Percentiles rank a stretch among this genome's conserved stretches.
These are phyloP conservation scores for Eurois occulta DNA, from an alignment of 2,888 invertebrate species.

Conservation along the genomic window DNA sequence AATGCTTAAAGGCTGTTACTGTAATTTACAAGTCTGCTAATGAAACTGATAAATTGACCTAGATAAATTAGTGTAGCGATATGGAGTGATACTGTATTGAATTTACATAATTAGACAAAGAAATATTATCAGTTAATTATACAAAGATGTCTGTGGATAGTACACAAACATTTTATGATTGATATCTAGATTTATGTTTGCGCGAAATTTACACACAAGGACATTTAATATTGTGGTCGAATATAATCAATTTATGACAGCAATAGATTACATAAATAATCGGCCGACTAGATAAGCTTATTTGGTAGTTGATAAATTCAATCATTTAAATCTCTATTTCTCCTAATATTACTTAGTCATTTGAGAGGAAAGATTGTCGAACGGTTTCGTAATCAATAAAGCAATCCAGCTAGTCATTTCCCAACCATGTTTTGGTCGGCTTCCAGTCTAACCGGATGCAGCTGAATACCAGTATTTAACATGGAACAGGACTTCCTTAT, in stretches of 20 bases:
- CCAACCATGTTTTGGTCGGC: background rate
- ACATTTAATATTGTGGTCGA: constrained; percentile 4
- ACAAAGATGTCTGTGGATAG: constrained; percentile 40
- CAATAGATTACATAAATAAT: constrained; percentile 38
- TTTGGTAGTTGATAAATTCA: constrained; percentile 8
- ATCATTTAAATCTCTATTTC: constrained; percentile 21
- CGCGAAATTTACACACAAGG: constrained; percentile 35
- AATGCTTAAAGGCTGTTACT: constrained; percentile 1
- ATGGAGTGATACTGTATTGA: constrained; percentile 14
- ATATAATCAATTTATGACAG: constrained; percentile 35
- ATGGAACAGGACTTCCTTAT: background rate
- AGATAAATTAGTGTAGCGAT: constrained; percentile 24
- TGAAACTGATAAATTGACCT: constrained; percentile 51
- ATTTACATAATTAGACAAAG: background rate
- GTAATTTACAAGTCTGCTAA: constrained; percentile 3
- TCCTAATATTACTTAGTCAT: constrained; percentile 35
- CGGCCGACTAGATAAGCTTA: constrained; percentile 42
- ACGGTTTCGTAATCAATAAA: constrained; percentile 25
- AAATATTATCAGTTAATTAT: constrained; percentile 31
- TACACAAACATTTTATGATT: constrained; percentile 15
- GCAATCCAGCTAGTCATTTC: background rate
- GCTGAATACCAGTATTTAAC: background rate
- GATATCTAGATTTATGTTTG: constrained; percentile 31
- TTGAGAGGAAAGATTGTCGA: constrained; percentile 1
- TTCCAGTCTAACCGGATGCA: background rate